Evolutionary conservation across 1,140 invertebrate genomes (phyloP).

Genomic region (Cydia pomonella): DNA sequence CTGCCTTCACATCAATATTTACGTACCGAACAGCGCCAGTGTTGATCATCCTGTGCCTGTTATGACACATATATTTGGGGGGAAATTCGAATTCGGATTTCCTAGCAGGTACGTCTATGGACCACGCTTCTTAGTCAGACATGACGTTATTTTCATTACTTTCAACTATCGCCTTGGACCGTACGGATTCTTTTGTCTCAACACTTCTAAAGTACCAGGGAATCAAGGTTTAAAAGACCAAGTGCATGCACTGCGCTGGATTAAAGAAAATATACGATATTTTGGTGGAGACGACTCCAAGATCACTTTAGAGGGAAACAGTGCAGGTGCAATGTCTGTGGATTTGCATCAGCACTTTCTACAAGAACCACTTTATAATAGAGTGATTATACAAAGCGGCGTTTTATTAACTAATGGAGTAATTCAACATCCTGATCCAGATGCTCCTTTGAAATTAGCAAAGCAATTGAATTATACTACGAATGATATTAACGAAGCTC

Average conservation of each 20-base stretch:
- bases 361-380: conserved; percentile 45
- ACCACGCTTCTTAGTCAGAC: conserved; percentile 79
- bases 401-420: conserved; percentile 30
- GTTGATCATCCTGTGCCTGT: conserved; percentile 75
- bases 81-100: conserved; percentile 82
- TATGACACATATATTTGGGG: conserved; percentile 87
- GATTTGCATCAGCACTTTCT: conserved; percentile 45
- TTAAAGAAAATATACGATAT: conserved; percentile 83
- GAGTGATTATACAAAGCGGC: conserved; percentile 50
- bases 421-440: conserved; percentile 34
- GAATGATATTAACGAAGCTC: conserved; percentile 36
- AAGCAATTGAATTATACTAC: conserved; percentile 41
- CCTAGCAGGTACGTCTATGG: conserved; percentile 62
- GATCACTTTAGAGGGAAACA: conserved; percentile 85
- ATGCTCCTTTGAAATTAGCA: conserved; percentile 39
- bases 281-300: conserved; percentile 86
- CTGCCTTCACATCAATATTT: conserved; percentile 49
- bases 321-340: conserved; percentile 79
- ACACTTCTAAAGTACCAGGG: conserved; percentile 84
- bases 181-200: conserved; percentile 86
- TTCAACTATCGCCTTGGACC: conserved; percentile 84
- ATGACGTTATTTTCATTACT: conserved; percentile 58
- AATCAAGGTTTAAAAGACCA: conserved; percentile 88
- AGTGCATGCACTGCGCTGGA: conserved; percentile 83
- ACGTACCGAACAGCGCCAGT: conserved; percentile 40